Evolutionary conservation across 2,888 invertebrate genomes (phyloP), one percentile per base, ranked within the genome.

Genomic region (Lomographa bimaculata): DNA sequence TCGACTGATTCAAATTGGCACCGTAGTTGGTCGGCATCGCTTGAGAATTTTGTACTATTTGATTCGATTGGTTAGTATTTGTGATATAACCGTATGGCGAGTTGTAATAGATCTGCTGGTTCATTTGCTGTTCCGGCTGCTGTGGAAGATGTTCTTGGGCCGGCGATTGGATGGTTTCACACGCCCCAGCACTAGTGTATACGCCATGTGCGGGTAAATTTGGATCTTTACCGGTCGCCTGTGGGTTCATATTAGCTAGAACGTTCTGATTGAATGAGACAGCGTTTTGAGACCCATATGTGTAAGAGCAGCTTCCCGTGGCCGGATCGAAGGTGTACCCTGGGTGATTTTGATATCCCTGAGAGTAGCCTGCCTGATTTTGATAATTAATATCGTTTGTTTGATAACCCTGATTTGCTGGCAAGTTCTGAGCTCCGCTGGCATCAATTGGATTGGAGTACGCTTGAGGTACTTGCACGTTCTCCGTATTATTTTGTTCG

Each of bases 221-320:
- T 29, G 60, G 55, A 24, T 74, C 71, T 50, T 80, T 76, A 1
- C 50, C 54, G 9, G 50, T 33, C 3, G 60, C 35, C 37, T 78
- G 74, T 45, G 71, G 46, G 41, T 73, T 70, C 18, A 67, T 36
- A 58, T 54, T 75, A 7, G 58, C 39, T 46, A 72, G 79, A 5
- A 7, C 17, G 25, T 54, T 60, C 1, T 54, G 38, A 16, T 48
- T 64, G 7, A 56, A 64, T 26, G 73, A 71, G 2, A 58, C 49
- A 17, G 82, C 68, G 11, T 87, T 86, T 60, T 92, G 91, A 40
- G 92, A 92, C 0, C 92, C 93, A 32, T 92, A 92, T 49, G 76
- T 90, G 54, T 93, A 93, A 5, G 92, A 91, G 50, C 91, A 93
- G 24, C 61, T 72, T 0, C 92, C 92, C 0, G 90, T 89, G 0